These are phyloP conservation scores for Pyrochroa serraticornis DNA, from an alignment of 2,888 invertebrate genomes.

Conservation along the genomic window DNA sequence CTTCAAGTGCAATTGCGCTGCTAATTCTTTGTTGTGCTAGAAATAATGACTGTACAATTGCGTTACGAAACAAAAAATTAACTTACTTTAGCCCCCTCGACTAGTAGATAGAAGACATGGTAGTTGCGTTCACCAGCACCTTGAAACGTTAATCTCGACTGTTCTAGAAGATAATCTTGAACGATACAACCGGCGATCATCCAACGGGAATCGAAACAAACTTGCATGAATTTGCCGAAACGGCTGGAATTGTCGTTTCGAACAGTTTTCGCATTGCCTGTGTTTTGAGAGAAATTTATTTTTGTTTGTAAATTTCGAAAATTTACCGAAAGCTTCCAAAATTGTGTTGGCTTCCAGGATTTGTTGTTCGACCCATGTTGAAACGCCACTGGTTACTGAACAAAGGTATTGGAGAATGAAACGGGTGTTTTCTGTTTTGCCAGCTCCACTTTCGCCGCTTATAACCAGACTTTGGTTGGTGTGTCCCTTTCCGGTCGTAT, in stretches of 20 bases:
- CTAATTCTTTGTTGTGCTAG: slow-evolving; percentile 75
- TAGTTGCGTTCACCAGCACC: slow-evolving; percentile 87
- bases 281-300: slow-evolving; percentile 28
- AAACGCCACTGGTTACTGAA: slow-evolving; percentile 79
- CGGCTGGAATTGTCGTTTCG: slow-evolving; percentile 92
- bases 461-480: slow-evolving; percentile 84
- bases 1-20: slow-evolving; percentile 73
- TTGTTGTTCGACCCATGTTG: slow-evolving; percentile 95
- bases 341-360: slow-evolving; percentile 93
- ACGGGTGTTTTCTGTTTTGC: slow-evolving; percentile 93
- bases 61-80: slow-evolving; percentile 4
- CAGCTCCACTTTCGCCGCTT: slow-evolving; percentile 92
- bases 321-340: slow-evolving; percentile 85
- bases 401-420: slow-evolving; percentile 91
- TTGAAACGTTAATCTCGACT: slow-evolving; percentile 89
- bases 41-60: slow-evolving; percentile 17
- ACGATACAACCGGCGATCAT: slow-evolving; percentile 91
- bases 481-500: slow-evolving; percentile 42
- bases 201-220: slow-evolving; percentile 86
- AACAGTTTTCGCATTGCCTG: slow-evolving; percentile 92
- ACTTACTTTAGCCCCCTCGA: slow-evolving; percentile 79
- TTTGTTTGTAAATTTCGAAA: slow-evolving; percentile 5
- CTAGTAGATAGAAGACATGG: slow-evolving; percentile 90
- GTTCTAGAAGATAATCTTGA: slow-evolving; percentile 88
- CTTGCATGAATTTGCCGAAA: slow-evolving; percentile 96